Percentiles rank a stretch among this genome's conserved stretches.
Conservation (phyloP, 2,888 invertebrate genomes). For the Mallateleia sp. region DNA sequence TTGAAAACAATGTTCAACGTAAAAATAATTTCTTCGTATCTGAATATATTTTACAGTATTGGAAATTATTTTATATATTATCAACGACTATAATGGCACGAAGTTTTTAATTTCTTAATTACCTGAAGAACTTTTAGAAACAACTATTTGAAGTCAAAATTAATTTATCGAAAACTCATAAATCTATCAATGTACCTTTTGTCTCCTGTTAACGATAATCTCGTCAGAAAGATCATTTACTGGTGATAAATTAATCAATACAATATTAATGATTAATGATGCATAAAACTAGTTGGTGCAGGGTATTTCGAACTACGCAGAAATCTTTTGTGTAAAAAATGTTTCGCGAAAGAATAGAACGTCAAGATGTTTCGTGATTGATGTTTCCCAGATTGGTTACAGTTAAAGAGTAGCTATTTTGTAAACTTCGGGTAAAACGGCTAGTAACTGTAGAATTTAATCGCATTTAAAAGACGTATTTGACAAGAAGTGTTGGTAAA, state of each 20-base stretch:
- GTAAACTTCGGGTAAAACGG: slow-evolving; percentile 31
- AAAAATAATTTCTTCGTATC: too few species aligned
- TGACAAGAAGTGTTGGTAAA: slow-evolving; percentile 28
- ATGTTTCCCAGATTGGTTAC: slow-evolving; percentile 50
- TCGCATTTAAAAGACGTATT: slow-evolving; percentile 43
- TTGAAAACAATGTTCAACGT: too few species aligned
- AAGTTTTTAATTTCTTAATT: too few species aligned
- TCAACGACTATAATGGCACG: too few species aligned
- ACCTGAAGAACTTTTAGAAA: too few species aligned
- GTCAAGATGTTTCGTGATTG: slow-evolving; percentile 55
- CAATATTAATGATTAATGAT: slow-evolving; percentile 62
- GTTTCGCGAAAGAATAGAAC: slow-evolving; percentile 53
- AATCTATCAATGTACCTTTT: slow-evolving; percentile 29
- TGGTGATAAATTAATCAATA: slow-evolving; percentile 36
- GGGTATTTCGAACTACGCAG: slow-evolving; percentile 44
- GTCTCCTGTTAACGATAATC: slow-evolving; percentile 25
- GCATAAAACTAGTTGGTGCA: slow-evolving; percentile 31
- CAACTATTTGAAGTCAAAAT: slow-evolving; percentile 16
- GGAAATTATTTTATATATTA: too few species aligned
- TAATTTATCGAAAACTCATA: slow-evolving; percentile 5
- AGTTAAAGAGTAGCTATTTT: slow-evolving; percentile 24
- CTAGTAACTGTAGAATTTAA: slow-evolving; percentile 41
- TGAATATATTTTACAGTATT: too few species aligned
- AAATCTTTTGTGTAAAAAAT: slow-evolving; percentile 35
- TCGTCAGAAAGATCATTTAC: slow-evolving; percentile 25